A percentile compares a stretch with the other conserved stretches of the same genome.
Evolutionary conservation across 2,113 vertebrate genomes (phyloP).

Genomic region (Mirza zaza): DNA sequence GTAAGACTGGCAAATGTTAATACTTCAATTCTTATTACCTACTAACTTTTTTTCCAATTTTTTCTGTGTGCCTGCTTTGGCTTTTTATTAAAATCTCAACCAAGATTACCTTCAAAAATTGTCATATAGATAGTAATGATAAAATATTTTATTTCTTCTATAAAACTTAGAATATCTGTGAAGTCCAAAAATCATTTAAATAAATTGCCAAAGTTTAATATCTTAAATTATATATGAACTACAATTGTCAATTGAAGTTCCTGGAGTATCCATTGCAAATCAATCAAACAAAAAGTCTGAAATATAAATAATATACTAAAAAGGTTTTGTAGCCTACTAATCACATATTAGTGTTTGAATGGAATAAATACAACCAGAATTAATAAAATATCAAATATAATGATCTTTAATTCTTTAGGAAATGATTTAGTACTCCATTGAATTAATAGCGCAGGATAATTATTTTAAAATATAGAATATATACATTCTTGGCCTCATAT

Average conservation of each 20-base stretch:
- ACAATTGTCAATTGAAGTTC: neutral
- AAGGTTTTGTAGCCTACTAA: neutral
- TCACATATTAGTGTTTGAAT: neutral
- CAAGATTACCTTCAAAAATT: neutral
- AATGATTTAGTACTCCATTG: neutral
- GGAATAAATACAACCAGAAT: neutral
- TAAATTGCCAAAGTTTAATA: neutral
- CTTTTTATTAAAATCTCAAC: neutral
- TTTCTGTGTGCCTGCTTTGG: neutral
- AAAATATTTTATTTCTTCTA: constrained; percentile 55
- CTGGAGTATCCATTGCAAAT: neutral
- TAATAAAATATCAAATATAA: neutral
- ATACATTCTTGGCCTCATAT: neutral
- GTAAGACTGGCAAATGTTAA: neutral
- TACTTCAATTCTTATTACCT: neutral
- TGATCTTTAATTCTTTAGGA: neutral
- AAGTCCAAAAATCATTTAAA: neutral
- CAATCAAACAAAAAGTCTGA: neutral
- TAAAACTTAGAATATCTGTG: neutral
- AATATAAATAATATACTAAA: neutral
- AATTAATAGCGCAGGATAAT: neutral
- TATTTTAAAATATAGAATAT: neutral
- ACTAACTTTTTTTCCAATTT: neutral
- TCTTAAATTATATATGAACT: neutral
- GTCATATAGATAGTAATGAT: neutral